A percentile compares a stretch with the other conserved stretches of the same genome.
Conservation (phyloP, 2,888 invertebrate genomes). For the Hartigia nigra region DNA sequence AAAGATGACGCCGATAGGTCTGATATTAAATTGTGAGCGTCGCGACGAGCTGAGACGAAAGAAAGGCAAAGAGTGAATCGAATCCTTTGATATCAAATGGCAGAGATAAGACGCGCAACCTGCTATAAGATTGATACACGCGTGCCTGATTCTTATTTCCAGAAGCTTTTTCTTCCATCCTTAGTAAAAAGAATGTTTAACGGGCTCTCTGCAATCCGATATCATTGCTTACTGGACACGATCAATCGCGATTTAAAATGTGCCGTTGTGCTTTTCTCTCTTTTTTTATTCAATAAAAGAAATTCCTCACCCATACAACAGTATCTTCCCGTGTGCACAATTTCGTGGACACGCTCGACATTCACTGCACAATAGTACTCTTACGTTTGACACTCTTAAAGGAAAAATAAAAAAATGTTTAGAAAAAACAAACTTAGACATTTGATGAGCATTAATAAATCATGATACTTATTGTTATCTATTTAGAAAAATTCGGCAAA, state of each 20-base stretch:
- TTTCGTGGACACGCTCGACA: too few relatives aligned
- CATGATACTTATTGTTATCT: too few relatives aligned
- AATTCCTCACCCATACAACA: not conserved
- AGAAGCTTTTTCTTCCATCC: not conserved
- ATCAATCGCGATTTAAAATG: not conserved
- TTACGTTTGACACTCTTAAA: too few relatives aligned
- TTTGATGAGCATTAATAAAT: too few relatives aligned
- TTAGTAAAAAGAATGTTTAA: not conserved
- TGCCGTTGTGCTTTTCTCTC: not conserved
- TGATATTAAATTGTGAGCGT: conserved; percentile 29
- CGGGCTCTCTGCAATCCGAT: not conserved
- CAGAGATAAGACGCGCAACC: not conserved
- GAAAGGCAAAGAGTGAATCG: conserved; percentile 6
- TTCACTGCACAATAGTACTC: too few relatives aligned
- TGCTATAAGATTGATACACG: conserved; percentile 12
- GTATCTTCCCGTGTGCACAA: too few relatives aligned
- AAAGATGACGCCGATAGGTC: conserved; percentile 23
- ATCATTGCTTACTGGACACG: not conserved
- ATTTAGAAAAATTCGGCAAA: too few relatives aligned
- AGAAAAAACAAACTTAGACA: too few relatives aligned
- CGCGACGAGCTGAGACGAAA: conserved; percentile 2
- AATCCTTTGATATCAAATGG: conserved; percentile 31
- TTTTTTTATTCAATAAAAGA: not conserved
- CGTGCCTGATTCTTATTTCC: conserved; percentile 1
- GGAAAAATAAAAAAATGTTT: too few relatives aligned